These are phyloP conservation scores for Bombus waltoni DNA, from an alignment of 1,140 invertebrate species.

Conservation along the genomic window DNA sequence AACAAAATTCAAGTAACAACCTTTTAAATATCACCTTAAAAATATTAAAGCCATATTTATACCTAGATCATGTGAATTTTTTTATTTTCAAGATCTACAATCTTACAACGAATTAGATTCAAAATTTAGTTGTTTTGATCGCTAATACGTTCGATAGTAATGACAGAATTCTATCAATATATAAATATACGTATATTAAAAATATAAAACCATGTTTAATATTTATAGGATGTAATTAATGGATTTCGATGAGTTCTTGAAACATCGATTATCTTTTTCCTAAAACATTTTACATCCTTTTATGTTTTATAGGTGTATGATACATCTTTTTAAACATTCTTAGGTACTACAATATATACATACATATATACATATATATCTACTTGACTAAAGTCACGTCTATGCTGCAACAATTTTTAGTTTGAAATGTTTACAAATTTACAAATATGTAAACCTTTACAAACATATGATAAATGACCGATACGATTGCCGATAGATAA, in stretches of 20 bases:
- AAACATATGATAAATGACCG: not conserved
- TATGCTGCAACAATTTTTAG: no score
- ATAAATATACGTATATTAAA: no score
- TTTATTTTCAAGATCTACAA: not conserved
- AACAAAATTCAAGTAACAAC: not conserved
- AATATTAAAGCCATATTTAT: slow-evolving; percentile 4
- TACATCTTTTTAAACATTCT: no score
- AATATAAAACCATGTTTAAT: not conserved
- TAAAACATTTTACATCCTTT: not conserved
- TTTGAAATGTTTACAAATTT: not conserved
- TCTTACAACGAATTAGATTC: not conserved
- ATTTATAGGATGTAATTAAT: no score
- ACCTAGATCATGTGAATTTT: not conserved
- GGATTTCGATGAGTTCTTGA: not conserved
- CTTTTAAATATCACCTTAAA: no score
- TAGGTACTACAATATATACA: not conserved
- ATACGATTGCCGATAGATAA: not conserved
- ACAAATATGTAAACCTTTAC: not conserved
- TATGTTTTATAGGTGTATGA: no score
- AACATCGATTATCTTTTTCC: not conserved
- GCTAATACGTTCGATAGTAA: not conserved
- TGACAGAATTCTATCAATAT: not conserved
- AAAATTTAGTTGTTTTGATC: no score
- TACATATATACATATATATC: no score
- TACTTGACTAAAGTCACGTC: not conserved